Evolutionary conservation across 2,888 invertebrate species (phyloP), one percentile per base, ranked within the genome.

Genomic region (Nomada flava): DNA sequence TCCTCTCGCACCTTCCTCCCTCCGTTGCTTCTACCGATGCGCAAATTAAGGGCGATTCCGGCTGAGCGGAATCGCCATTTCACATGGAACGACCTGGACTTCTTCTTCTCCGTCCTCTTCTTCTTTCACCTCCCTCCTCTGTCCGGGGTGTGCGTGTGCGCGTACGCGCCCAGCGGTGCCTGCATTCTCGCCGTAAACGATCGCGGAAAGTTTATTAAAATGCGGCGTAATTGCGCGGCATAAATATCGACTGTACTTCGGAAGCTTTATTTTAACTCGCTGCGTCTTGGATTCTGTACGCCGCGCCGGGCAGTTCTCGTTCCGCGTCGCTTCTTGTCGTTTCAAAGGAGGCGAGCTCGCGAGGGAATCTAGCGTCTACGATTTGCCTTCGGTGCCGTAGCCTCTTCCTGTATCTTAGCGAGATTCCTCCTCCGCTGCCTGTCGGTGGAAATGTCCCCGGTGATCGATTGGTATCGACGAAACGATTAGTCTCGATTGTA

Each of bases 11-110:
- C 9, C 52, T 65, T 47, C 15, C 26, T 44, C 52, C 13, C n/a
- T 50, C 69, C 23, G 52, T 55, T n/a, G 65, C 76, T 60, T 60
- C 67, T 18, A 72, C 78, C 84, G 76, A 86, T 88, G 88, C 88
- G 81, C 86, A 87, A 87, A 87, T 87, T 87, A 87, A 88, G 88
- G 86, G 88, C 86, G 83, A 87, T 87, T 87, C 83, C 80, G 76
- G 57, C 60, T 75, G 83, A 72, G 63, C 81, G 79, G 83, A 86
- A 86, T 87, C 85, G 83, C 76, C 80, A 81, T 87, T 87, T 87
- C 85, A 85, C 87, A 81, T 81, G 78, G 60, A 86, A 86, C 83
- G 87, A 87, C 76, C 79, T 60, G 52, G 60, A 44, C 68, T 69
- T 53, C 64, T 68, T 68, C 62, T 67, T 60, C 53, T n/a, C 65